phyloP scores from a whole-genome alignment of 1,140 invertebrate species.

The Carcinoscorpius rotundicauda region DNA sequence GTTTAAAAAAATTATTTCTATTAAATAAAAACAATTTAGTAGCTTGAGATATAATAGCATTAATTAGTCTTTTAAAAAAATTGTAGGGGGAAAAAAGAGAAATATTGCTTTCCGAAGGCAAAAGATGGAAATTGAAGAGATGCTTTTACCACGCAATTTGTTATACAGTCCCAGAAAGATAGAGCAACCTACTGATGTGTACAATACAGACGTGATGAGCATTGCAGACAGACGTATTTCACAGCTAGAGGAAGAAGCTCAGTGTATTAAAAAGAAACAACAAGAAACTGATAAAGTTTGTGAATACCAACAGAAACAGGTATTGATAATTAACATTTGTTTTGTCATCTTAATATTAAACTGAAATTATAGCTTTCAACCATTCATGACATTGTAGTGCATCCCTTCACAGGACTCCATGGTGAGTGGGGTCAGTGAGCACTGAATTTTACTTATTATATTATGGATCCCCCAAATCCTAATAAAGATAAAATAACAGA shows the following conservation, averaged over 20 bases:
- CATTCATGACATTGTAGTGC: too few species aligned
- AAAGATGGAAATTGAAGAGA: not conserved
- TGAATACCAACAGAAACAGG: not conserved
- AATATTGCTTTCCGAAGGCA: conserved; percentile 1
- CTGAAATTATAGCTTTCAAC: too few species aligned
- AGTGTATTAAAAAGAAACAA: not conserved
- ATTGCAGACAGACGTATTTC: not conserved
- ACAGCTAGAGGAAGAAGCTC: not conserved
- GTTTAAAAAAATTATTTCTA: too few species aligned
- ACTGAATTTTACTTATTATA: too few species aligned
- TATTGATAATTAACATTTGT: not conserved
- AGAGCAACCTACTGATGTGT: not conserved
- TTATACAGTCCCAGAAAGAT: not conserved
- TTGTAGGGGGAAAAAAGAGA: not conserved
- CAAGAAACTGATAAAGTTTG: not conserved
- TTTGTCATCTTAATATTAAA: too few species aligned
- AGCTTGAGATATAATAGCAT: too few species aligned
- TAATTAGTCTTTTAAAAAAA: too few species aligned
- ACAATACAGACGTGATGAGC: not conserved
- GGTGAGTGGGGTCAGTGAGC: too few species aligned
- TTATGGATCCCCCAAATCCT: too few species aligned
- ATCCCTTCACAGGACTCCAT: too few species aligned
- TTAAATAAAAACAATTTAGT: too few species aligned
- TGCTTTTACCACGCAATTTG: not conserved
- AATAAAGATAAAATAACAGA: too few species aligned